These are phyloP conservation scores for Condylostylus longicornis DNA, from an alignment of 1,140 invertebrate genomes.

Conservation along the genomic window DNA sequence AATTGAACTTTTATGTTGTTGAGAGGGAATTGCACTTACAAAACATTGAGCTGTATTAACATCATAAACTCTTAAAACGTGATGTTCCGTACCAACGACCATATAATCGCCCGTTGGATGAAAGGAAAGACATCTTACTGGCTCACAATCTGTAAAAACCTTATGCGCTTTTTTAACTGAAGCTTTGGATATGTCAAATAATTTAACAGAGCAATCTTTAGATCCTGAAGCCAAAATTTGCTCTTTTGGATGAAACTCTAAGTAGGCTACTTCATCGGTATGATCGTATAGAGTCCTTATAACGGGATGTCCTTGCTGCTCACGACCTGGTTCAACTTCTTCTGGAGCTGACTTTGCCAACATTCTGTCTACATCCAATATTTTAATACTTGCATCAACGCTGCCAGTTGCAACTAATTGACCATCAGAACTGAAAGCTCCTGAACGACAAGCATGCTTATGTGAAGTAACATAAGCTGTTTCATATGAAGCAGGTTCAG, in stretches of 20 bases:
- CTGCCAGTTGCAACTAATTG: slow-evolving; percentile 95
- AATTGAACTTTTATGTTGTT: slow-evolving; percentile 80
- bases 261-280: slow-evolving; percentile 88
- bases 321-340: slow-evolving; percentile 58
- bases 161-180: slow-evolving; percentile 96
- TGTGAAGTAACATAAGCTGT: slow-evolving; percentile 98
- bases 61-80: slow-evolving; percentile 83
- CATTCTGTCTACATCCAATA: slow-evolving; percentile 96
- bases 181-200: slow-evolving; percentile 96
- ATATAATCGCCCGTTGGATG: slow-evolving; percentile 92
- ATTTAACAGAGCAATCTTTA: slow-evolving; percentile 81
- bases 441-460: slow-evolving; percentile 88
- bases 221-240: slow-evolving; percentile 89
- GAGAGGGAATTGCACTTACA: slow-evolving; percentile 75
- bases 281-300: slow-evolving; percentile 98
- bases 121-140: slow-evolving; percentile 76
- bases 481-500: slow-evolving; percentile 90
- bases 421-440: slow-evolving; percentile 87
- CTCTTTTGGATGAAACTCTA: slow-evolving; percentile 92
- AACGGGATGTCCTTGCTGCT: slow-evolving; percentile 89
- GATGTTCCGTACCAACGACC: slow-evolving; percentile 84
- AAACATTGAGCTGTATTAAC: slow-evolving; percentile 92
- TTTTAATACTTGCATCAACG: slow-evolving; percentile 96
- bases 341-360: slow-evolving; percentile 84
- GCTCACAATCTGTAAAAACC: slow-evolving; percentile 83